Conservation (phyloP, 2,888 invertebrate genomes). For the Elmis aenea region DNA sequence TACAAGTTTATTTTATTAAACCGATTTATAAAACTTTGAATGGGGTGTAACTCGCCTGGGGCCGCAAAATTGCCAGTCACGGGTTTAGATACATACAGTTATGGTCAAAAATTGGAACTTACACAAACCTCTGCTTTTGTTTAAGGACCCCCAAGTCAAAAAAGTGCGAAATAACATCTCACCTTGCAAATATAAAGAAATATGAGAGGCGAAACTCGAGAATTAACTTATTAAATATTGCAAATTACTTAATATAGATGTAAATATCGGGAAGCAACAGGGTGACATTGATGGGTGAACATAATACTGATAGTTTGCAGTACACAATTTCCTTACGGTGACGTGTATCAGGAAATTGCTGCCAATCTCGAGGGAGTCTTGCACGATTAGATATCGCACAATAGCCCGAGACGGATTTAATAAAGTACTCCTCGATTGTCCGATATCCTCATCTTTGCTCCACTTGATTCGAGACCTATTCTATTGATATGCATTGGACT, state of each 20-base stretch:
- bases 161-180: too few species aligned
- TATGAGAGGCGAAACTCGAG: too few species aligned
- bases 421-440: conserved; percentile 46
- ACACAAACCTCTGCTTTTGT: too few species aligned
- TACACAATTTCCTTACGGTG: conserved; percentile 46
- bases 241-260: conserved; percentile 13
- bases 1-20: too few species aligned
- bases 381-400: conserved; percentile 46
- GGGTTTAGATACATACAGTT: too few species aligned
- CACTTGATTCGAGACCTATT: conserved; percentile 29
- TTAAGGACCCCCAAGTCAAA: too few species aligned
- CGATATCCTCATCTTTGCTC: conserved; percentile 41
- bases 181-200: too few species aligned
- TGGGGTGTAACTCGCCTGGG: too few species aligned
- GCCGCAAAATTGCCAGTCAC: too few species aligned
- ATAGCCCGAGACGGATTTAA: conserved; percentile 45
- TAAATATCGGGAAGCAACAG: conserved; percentile 20
- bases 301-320: conserved; percentile 44
- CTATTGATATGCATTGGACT: conserved; percentile 45
- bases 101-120: too few species aligned
- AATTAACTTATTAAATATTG: too few species aligned
- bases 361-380: conserved; percentile 45
- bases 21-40: too few species aligned
- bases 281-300: conserved; percentile 37
- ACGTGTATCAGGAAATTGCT: conserved; percentile 50